Evolutionary conservation across 2,888 invertebrate genomes (phyloP), one percentile per base, ranked within the genome.

Genomic region (Sicus ferrugineus): DNA sequence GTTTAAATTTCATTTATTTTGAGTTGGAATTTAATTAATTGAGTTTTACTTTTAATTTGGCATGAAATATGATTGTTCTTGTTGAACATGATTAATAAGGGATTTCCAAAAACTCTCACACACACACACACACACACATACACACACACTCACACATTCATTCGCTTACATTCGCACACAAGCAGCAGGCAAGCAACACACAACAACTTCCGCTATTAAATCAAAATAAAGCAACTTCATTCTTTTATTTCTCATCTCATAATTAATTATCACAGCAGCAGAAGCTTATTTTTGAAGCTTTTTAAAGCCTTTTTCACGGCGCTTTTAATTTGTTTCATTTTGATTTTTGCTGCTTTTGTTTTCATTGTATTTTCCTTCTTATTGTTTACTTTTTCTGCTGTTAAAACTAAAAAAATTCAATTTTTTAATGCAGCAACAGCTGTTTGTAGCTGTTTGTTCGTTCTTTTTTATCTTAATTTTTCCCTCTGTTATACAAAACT

Each of bases 401-500:
- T 42, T 42, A n/a, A 42, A 38, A 42, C 42, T 16, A 16, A 14
- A 42, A n/a, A 14, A 42, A 42, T n/a, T n/a, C n/a, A n/a, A n/a
- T n/a, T n/a, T n/a, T n/a, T n/a, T n/a, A n/a, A n/a, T n/a, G 11
- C 42, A 16, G 9, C 42, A 16, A 42, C 16, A 31, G 59, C 38
- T 11, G 42, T 42, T 61, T 21, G 26, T 61, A 34, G 16, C 34
- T 34, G 38, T 21, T 34, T 23, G 26, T n/a, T n/a, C 56, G 28
- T 23, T 21, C 34, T 38, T 34, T 34, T 38, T 26, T 28, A 66
- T 56, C 46, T 42, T 28, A 66, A 42, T 46, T 42, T 66, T 66
- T 66, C 56, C 56, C 59, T 70, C 70, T 62, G 68, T 68, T 72
- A 38, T 70, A 69, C 67, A 69, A 68, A 70, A 70, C 69, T 73